A percentile compares a stretch with the other conserved stretches of the same genome.
phyloP scores from a whole-genome alignment of 2,113 vertebrate species.

The Poeciliopsis retropinna region DNA sequence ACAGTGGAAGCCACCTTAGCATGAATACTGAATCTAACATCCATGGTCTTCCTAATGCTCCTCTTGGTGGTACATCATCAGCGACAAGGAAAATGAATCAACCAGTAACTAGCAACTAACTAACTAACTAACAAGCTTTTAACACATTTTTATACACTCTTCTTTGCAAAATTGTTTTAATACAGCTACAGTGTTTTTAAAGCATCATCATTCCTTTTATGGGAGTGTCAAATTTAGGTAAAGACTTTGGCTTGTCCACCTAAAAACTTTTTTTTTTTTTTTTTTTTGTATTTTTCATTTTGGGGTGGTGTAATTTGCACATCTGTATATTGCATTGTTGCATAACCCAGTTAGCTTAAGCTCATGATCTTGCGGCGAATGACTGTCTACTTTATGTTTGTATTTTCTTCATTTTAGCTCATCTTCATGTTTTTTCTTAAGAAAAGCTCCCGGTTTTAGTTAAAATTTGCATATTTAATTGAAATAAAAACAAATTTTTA shows the following conservation, averaged over 20 bases:
- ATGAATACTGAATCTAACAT: too few relatives aligned
- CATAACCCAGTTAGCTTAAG: not conserved
- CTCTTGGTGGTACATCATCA: too few relatives aligned
- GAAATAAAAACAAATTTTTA: not conserved
- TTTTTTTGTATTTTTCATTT: not conserved
- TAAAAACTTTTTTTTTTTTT: not conserved
- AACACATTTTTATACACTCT: not conserved
- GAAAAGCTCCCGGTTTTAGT: not conserved
- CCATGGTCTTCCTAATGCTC: too few relatives aligned
- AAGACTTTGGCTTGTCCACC: too few relatives aligned
- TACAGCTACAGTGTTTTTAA: too few relatives aligned
- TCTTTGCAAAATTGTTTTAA: not conserved
- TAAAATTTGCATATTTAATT: not conserved
- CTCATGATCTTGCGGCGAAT: not conserved
- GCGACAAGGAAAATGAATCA: too few relatives aligned
- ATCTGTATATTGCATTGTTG: not conserved
- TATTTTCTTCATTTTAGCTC: not conserved
- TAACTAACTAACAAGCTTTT: too few relatives aligned
- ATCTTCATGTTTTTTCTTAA: not conserved
- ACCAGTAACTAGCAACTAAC: too few relatives aligned
- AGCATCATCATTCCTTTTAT: too few relatives aligned
- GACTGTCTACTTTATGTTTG: not conserved
- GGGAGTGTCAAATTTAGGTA: too few relatives aligned
- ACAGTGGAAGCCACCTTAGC: too few relatives aligned
- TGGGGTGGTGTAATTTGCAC: not conserved